Evolutionary conservation across 2,113 vertebrate species (phyloP).

Genomic region (Sceloporus undulatus): DNA sequence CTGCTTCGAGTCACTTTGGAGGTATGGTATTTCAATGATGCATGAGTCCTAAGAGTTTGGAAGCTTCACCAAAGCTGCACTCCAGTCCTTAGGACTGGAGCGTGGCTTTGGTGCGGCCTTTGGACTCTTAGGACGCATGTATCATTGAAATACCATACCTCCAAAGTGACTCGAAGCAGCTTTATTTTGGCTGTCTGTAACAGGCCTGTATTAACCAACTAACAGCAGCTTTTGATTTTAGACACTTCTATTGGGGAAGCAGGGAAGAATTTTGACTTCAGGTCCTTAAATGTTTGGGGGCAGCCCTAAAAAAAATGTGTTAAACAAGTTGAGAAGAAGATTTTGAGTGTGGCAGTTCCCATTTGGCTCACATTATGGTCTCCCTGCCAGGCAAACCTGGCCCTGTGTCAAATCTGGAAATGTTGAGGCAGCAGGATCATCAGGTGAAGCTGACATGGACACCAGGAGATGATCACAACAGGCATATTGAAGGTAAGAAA

Average conservation of each 20-base stretch:
- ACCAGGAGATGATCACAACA: conserved; percentile 84
- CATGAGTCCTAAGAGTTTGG: too few species aligned
- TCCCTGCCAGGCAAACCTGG: conserved; percentile 81
- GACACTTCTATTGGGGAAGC: too few species aligned
- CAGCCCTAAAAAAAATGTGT: neutral
- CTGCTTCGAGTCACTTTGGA: too few species aligned
- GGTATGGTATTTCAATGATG: too few species aligned
- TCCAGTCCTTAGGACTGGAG: too few species aligned
- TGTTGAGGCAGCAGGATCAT: conserved; percentile 64
- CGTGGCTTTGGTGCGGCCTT: too few species aligned
- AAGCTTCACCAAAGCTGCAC: too few species aligned
- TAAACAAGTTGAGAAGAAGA: neutral
- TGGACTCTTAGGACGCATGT: too few species aligned
- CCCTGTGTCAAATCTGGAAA: conserved; percentile 74
- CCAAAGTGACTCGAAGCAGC: too few species aligned
- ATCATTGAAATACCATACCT: too few species aligned
- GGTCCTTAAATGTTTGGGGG: neutral
- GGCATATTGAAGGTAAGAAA: conserved; percentile 78
- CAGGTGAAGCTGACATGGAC: conserved; percentile 80
- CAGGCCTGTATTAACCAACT: neutral
- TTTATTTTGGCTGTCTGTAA: too few species aligned
- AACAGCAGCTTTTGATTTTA: neutral
- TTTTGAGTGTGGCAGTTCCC: neutral
- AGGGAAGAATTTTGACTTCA: neutral
- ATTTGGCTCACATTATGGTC: neutral